Conservation (phyloP, 2,113 vertebrate genomes). For the Periophthalmus modestus region DNA sequence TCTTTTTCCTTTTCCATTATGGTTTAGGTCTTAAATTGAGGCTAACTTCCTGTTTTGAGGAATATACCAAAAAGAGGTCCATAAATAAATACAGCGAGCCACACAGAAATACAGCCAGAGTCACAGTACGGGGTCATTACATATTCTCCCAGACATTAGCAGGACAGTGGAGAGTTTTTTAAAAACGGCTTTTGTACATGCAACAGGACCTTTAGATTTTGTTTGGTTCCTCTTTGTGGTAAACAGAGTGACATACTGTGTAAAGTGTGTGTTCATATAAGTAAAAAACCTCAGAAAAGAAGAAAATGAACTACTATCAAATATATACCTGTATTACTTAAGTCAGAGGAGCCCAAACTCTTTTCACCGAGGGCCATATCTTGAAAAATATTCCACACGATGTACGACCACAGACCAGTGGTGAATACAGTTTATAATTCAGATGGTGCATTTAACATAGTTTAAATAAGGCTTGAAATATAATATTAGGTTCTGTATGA, state of each 20-base stretch:
- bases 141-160: constrained; percentile 56
- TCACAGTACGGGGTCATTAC: constrained; percentile 32
- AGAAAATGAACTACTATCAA: too few relatives aligned
- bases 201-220: constrained; percentile 19
- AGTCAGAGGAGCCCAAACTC: too few relatives aligned
- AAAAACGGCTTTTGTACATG: constrained; percentile 36
- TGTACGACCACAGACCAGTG: too few relatives aligned
- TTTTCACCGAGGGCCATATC: too few relatives aligned
- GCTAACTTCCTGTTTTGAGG: constrained; percentile 47
- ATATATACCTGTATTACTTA: too few relatives aligned
- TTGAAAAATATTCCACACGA: too few relatives aligned
- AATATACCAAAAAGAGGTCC: constrained; percentile 53
- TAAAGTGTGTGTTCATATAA: not conserved
- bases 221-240: constrained; percentile 12
- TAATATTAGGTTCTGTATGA: too few relatives aligned
- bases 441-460: too few relatives aligned
- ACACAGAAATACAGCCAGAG: constrained; percentile 31
- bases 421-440: too few relatives aligned
- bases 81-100: too few relatives aligned
- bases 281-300: too few relatives aligned
- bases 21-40: constrained; percentile 53
- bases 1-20: constrained; percentile 42
- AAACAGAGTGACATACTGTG: not conserved
- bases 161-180: constrained; percentile 45
- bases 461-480: too few relatives aligned